A percentile compares a stretch with the other conserved stretches of the same genome.
These are phyloP conservation scores for Mesembrinibis cayennensis DNA, from an alignment of 2,113 vertebrate genomes.

Conservation along the genomic window DNA sequence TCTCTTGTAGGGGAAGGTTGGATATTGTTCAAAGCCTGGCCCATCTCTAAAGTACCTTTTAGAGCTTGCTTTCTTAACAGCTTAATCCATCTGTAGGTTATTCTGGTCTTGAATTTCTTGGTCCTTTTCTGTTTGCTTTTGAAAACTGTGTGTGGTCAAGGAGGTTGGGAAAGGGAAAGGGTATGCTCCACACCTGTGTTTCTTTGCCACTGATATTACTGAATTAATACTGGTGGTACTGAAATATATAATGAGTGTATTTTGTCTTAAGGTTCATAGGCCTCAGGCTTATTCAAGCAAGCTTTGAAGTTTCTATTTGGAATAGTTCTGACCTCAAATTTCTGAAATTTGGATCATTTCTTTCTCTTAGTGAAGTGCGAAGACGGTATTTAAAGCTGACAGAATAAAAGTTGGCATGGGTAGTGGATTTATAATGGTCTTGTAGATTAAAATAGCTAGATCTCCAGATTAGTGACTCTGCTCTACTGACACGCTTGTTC, in stretches of 20 bases:
- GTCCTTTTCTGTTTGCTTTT: neutral
- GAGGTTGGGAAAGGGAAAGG: neutral
- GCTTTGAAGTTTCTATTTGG: neutral
- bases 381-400: neutral
- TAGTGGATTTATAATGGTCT: neutral
- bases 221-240: neutral
- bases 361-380: neutral
- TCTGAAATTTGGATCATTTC: neutral
- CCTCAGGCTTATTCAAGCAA: neutral
- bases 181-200: neutral
- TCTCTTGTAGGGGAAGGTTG: neutral
- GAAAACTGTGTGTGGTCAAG: neutral
- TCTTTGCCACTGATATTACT: neutral
- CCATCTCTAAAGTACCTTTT: neutral
- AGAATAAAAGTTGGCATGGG: neutral
- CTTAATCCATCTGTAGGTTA: rapidly evolving
- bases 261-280: neutral
- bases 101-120: neutral
- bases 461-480: neutral
- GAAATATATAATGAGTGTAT: rapidly evolving
- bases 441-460: neutral
- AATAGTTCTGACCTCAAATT: neutral
- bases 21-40: neutral
- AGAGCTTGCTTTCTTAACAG: neutral
- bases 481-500: neutral